Evolutionary conservation across 2,888 invertebrate genomes (phyloP).

Genomic region (Amphimallon solstitiale): DNA sequence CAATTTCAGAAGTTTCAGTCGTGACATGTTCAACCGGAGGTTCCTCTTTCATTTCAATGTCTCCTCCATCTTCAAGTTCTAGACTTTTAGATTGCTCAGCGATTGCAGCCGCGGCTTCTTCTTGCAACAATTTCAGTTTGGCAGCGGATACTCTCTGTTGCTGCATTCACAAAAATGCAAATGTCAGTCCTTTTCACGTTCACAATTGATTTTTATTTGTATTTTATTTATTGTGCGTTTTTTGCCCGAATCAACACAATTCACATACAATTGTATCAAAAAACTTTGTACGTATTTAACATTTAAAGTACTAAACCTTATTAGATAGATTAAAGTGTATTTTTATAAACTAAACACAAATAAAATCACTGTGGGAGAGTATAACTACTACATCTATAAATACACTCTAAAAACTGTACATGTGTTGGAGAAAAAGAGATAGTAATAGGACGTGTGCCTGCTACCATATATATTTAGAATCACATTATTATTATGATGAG

Average conservation of each 20-base stretch:
- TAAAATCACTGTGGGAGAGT: constrained; percentile 40
- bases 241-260: constrained; percentile 28
- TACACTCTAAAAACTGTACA: constrained; percentile 37
- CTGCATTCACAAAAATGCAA: constrained; percentile 56
- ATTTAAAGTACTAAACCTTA: constrained; percentile 36
- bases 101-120: constrained; percentile 46
- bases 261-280: constrained; percentile 30
- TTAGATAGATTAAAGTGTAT: constrained; percentile 33
- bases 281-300: constrained; percentile 32
- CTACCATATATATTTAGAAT: constrained; percentile 31
- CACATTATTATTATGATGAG: constrained; percentile 27
- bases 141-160: constrained; percentile 52
- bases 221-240: constrained; percentile 29
- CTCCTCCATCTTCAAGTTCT: constrained; percentile 30
- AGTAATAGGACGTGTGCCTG: constrained; percentile 36
- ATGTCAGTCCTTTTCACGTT: constrained; percentile 39
- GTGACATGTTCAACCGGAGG: constrained; percentile 33
- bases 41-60: constrained; percentile 40
- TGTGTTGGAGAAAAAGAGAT: constrained; percentile 37
- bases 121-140: constrained; percentile 52
- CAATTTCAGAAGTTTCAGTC: constrained; percentile 53
- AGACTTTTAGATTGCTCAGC: constrained; percentile 44
- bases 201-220: constrained; percentile 36
- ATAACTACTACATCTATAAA: constrained; percentile 37
- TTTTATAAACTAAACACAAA: constrained; percentile 39